Evolutionary conservation across 2,888 invertebrate genomes (phyloP), one percentile per base, ranked within the genome.

Genomic region (Latrodectus hesperus): DNA sequence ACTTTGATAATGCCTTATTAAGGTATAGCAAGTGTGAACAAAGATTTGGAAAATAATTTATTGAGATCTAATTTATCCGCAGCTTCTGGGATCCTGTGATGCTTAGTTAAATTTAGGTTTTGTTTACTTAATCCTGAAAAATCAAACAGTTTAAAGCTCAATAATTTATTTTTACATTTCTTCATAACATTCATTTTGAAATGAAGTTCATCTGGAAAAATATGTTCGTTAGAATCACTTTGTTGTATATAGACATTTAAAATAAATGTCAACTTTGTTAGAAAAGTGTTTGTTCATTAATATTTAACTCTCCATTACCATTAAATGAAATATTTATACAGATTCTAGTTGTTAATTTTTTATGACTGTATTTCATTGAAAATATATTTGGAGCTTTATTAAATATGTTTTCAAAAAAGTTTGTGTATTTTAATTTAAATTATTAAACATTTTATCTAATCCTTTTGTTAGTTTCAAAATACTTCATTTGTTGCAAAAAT

Each of bases 1-100:
- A 88, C n/a, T 88, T 88, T 64, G 67, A 79, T n/a, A 95, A 95
- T 94, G 94, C 95, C 89, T 93, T 94, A 93, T 94, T 94, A 93
- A 93, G 93, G 17, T 87, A 89, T 51, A 88, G 67, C 74, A 70
- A 70, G 77, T 84, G 87, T 73, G 80, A 84, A 74, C 86, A 86
- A 76, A 81, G 85, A 64, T 81, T 84, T 74, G 84, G 87, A 2
- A 83, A 84, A 80, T 86, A 87, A 26, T 14, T 55, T 49, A 64
- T 17, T 52, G 73, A 81, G 86, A 60, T 81, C 49, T 70, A 74
- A 51, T 55, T 77, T 76, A 67, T 82, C 77, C 67, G 17, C 76
- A 81, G 55, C 81, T 87, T 81, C 77, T 73, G 81, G 71, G 38
- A 55, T 87, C 38, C 86, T 87, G 86, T 87, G 86, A 87, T 87